Percentiles rank a stretch among this genome's conserved stretches.
Conservation (phyloP, 2,797 vertebrate genomes). For the Tangara arthus region DNA sequence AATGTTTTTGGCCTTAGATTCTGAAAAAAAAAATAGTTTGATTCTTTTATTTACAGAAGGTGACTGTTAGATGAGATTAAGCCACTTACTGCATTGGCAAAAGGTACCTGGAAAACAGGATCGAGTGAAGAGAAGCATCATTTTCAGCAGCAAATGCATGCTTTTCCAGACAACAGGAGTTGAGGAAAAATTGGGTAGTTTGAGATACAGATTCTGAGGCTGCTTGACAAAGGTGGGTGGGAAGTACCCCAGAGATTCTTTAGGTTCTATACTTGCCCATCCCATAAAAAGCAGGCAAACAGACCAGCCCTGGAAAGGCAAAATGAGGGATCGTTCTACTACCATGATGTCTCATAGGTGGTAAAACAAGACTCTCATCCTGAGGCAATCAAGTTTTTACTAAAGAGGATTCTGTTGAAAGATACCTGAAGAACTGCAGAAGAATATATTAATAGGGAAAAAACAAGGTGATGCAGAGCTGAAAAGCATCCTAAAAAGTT, state of each 20-base stretch:
- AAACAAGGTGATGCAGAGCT: background rate
- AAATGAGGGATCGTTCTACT: background rate
- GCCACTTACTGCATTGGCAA: background rate
- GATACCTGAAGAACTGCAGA: background rate
- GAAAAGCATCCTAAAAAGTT: background rate
- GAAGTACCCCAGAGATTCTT: background rate
- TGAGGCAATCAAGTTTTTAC: background rate
- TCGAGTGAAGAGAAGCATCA: background rate
- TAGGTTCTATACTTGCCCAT: background rate
- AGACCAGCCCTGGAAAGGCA: background rate
- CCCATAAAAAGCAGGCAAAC: background rate
- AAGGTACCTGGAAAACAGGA: background rate
- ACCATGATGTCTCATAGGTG: too few species aligned
- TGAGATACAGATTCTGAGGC: background rate
- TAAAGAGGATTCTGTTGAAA: background rate
- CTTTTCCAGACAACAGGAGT: background rate
- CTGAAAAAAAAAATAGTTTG: background rate
- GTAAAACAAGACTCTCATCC: background rate
- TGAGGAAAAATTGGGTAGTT: background rate
- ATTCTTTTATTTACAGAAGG: background rate
- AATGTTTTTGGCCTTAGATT: background rate
- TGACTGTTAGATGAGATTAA: background rate
- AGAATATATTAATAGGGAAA: background rate
- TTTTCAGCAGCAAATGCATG: background rate
- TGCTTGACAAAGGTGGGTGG: background rate